Percentiles rank a stretch among this genome's conserved stretches.
Evolutionary conservation across 2,888 invertebrate genomes (phyloP).

Genomic region (Drosophila anomelani): DNA sequence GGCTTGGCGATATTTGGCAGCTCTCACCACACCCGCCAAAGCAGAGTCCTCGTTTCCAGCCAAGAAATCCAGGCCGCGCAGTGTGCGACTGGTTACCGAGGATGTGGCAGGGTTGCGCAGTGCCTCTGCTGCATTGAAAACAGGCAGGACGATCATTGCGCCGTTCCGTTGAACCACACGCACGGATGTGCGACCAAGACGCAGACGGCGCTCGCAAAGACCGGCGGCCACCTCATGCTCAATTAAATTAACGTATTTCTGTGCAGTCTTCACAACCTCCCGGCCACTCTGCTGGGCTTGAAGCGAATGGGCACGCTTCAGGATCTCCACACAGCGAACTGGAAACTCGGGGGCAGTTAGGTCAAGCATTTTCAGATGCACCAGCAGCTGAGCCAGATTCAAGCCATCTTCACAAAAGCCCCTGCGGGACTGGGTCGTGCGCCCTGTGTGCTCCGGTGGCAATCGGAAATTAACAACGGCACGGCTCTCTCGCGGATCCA

Average conservation of each 20-base stretch:
- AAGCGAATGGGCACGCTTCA: neutral
- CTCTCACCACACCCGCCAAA: too few species aligned
- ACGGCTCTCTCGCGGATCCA: neutral
- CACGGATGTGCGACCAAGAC: neutral
- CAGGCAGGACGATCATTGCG: neutral
- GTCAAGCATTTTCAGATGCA: neutral
- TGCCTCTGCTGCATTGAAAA: too few species aligned
- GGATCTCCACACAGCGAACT: neutral
- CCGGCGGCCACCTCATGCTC: slow-evolving; percentile 5
- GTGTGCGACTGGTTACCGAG: neutral
- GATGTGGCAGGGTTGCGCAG: neutral
- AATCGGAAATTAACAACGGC: too few species aligned
- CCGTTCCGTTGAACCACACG: neutral
- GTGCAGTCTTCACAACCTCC: neutral
- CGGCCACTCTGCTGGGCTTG: neutral
- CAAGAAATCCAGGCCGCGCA: too few species aligned
- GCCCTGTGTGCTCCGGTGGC: neutral
- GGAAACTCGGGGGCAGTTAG: neutral
- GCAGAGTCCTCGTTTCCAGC: too few species aligned
- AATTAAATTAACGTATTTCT: neutral
- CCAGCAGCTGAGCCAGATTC: slow-evolving; percentile 1
- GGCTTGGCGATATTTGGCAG: neutral
- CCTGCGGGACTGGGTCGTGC: neutral
- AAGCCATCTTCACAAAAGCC: neutral
- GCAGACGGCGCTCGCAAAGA: neutral